phyloP scores from a whole-genome alignment of 2,797 vertebrate genomes.

The Myotis findleyi region DNA sequence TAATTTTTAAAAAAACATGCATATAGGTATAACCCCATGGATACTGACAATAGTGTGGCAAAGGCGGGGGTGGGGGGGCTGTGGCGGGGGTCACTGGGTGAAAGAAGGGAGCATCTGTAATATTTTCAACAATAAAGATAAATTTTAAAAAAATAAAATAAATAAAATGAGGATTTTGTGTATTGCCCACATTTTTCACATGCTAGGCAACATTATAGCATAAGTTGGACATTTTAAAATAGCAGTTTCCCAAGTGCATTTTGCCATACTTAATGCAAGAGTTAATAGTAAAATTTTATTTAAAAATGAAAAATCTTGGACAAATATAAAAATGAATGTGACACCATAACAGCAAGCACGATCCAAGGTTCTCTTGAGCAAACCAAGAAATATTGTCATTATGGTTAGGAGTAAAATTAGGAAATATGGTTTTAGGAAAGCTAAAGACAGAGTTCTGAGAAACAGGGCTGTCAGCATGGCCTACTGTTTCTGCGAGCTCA shows the following conservation, averaged over 20 bases:
- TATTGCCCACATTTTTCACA: not conserved
- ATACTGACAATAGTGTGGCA: too few species aligned
- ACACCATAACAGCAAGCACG: not conserved
- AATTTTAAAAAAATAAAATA: too few species aligned
- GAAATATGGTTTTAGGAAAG: not conserved
- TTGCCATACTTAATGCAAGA: not conserved
- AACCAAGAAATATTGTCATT: not conserved
- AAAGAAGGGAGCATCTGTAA: too few species aligned
- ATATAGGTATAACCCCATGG: too few species aligned
- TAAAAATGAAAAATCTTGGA: not conserved
- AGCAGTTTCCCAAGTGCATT: not conserved
- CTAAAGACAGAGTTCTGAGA: not conserved
- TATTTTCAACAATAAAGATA: too few species aligned
- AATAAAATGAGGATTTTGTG: not conserved
- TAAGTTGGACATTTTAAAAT: not conserved
- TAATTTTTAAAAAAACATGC: too few species aligned
- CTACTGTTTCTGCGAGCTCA: not conserved
- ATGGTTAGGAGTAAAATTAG: not conserved
- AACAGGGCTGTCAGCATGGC: not conserved
- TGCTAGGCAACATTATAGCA: not conserved
- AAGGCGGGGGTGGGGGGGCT: too few species aligned
- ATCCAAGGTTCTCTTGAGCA: not conserved
- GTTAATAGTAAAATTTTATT: not conserved
- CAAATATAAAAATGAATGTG: not conserved
- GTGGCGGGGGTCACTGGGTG: rapidly evolving